Conservation (phyloP, 2,113 vertebrate genomes). For the Atractosteus spatula region DNA sequence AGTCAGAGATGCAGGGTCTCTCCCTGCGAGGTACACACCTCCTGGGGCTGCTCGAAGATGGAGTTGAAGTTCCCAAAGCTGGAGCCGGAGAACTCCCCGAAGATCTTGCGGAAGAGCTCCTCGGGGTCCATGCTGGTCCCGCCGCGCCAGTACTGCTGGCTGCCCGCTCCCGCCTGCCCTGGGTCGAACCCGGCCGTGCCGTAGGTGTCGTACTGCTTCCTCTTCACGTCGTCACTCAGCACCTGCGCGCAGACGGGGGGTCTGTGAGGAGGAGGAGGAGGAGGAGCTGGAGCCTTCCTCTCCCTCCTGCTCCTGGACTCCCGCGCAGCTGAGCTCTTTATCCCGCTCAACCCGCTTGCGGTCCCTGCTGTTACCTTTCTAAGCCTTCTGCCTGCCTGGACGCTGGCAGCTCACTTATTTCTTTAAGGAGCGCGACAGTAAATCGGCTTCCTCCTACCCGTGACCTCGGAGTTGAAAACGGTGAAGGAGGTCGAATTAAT, state of each 20-base stretch:
- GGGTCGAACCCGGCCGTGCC: slow-evolving; percentile 79
- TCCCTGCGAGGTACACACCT: slow-evolving; percentile 63
- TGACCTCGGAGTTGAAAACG: no score
- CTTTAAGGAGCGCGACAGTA: no score
- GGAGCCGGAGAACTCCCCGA: slow-evolving; percentile 86
- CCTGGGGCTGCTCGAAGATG: slow-evolving; percentile 88
- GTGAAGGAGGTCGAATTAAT: no score
- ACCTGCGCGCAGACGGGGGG: slow-evolving; percentile 58
- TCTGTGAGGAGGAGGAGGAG: not conserved
- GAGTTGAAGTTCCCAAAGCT: slow-evolving; percentile 83
- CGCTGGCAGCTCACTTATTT: no score
- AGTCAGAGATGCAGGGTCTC: not conserved
- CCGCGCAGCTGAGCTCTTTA: no score
- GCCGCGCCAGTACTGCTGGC: slow-evolving; percentile 79
- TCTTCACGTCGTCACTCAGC: slow-evolving; percentile 85
- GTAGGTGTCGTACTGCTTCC: slow-evolving; percentile 89
- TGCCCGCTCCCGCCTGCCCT: slow-evolving; percentile 60
- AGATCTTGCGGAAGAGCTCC: slow-evolving; percentile 95
- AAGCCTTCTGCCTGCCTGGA: no score
- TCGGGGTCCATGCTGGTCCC: slow-evolving; percentile 82
- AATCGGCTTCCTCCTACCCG: no score
- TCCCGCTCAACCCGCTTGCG: no score
- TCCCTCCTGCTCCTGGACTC: no score
- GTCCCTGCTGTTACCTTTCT: no score
- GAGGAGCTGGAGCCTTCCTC: no score